Evolutionary conservation across 2,888 invertebrate species (phyloP).

Genomic region (Melieria omissa): DNA sequence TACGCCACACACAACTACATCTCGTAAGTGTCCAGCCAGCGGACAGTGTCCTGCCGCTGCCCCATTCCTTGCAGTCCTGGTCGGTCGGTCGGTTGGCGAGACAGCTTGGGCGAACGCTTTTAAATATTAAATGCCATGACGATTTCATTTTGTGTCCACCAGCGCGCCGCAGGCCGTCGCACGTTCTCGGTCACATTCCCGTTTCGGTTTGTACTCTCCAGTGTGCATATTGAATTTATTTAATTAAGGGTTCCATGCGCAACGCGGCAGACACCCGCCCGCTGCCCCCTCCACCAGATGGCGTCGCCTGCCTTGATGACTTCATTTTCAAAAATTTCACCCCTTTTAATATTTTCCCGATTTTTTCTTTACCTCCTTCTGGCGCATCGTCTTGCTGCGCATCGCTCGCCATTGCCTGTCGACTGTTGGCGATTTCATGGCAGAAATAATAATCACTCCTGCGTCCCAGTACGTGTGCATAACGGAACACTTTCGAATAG

Average conservation of each 20-base stretch:
- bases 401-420: not conserved
- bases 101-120: slow-evolving; percentile 55
- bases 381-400: slow-evolving; percentile 3
- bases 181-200: slow-evolving; percentile 13
- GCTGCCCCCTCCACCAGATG: slow-evolving; percentile 1
- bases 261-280: not conserved
- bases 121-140: slow-evolving; percentile 66
- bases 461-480: slow-evolving; percentile 48
- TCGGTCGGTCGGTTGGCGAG: slow-evolving; percentile 11
- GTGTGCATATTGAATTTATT: slow-evolving; percentile 65
- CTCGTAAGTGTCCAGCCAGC: too few relatives aligned
- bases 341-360: slow-evolving; percentile 24
- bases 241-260: slow-evolving; percentile 61
- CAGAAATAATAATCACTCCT: slow-evolving; percentile 50
- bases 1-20: not conserved
- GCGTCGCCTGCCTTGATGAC: slow-evolving; percentile 53
- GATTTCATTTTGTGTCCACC: slow-evolving; percentile 49
- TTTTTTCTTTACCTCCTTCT: slow-evolving; percentile 33
- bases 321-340: slow-evolving; percentile 56
- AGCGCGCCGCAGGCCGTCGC: not conserved
- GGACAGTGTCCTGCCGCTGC: not conserved
- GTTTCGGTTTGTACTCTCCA: slow-evolving; percentile 39
- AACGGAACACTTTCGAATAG: slow-evolving; percentile 49
- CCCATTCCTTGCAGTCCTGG: not conserved
- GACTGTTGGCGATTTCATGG: not conserved